Conservation (phyloP, 2,113 vertebrate genomes). For the Apus apus region DNA sequence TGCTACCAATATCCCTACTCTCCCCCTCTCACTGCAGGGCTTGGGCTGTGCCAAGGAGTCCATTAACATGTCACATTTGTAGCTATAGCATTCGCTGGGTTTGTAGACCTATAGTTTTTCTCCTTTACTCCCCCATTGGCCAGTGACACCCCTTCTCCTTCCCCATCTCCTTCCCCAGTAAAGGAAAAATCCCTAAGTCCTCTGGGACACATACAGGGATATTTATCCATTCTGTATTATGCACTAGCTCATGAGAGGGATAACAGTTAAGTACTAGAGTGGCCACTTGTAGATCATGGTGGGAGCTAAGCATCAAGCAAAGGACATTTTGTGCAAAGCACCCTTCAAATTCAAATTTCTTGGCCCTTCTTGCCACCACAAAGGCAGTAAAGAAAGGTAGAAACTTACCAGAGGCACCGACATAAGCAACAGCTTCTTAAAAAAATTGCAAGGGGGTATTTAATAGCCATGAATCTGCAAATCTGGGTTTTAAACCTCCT, state of each 20-base stretch:
- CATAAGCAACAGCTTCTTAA: background rate
- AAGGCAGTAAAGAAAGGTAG: background rate
- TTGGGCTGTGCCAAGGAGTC: background rate
- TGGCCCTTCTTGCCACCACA: background rate
- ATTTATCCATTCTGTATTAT: background rate
- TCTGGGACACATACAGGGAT: background rate
- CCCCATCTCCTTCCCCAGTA: background rate
- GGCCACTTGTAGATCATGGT: background rate
- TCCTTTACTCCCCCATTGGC: background rate
- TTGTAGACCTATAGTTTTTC: background rate
- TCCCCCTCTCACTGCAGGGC: accelerated
- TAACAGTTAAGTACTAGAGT: background rate
- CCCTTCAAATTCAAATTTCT: background rate
- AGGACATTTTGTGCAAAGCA: background rate
- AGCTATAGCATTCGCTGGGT: background rate
- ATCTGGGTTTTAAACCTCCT: background rate
- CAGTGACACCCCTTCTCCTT: background rate
- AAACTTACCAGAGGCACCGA: background rate
- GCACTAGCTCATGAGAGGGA: background rate
- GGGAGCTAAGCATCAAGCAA: background rate
- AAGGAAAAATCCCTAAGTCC: background rate
- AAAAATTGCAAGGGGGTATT: background rate
- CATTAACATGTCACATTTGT: accelerated
- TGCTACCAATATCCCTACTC: background rate
- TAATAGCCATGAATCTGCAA: background rate